Base-by-base conservation (phyloP, 1,140 invertebrate genomes). In the Brachionus paranguensis region DNA sequence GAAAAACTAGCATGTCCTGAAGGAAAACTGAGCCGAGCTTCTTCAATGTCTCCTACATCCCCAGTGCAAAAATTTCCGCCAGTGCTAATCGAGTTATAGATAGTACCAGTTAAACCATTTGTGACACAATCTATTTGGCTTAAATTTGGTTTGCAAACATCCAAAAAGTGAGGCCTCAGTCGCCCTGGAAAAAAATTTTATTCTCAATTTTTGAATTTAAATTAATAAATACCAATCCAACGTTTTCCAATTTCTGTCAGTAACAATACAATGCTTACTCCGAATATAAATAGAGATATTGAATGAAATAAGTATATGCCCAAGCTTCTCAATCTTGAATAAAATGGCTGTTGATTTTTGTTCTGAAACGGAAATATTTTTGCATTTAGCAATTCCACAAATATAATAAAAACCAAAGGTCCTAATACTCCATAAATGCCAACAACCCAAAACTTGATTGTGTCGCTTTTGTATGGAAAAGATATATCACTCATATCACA, bases 171-270 rank as follows among this genome's bases (percentile, higher is more conserved):
- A 8, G 96, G 96, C n/a, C 96, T 90, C 78, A 97, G 89, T 65
- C 96, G 91, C 33, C 96, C 96, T 79, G 41, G 11, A 27, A 47
- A 43, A 37, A 37, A 37, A 33, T 53, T 29, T 24, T 17, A n/a
- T 24, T 11, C 14, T 43, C 7, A 65, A 60, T 20, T 53, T 53
- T 17, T 47, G 2, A 47, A 47, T 47, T 47, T 11, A 47, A 47
- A 47, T 14, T 12, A 1, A 47, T 0, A 12, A 43, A 27, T 81
- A 60, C 50, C 50, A 10, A 29, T 72, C 3, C 93, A 93, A 85
- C 96, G 97, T 89, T 97, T 98, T 27, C 93, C 94, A 86, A 96
- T 92, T 87, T 97, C 95, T 5, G 95, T 96, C 7, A 93, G 92
- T 14, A 84, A 50, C 2, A 84, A 65, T 17, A 27, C 20, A 47